Evolutionary conservation across 2,888 invertebrate genomes (phyloP).

Genomic region (Shargacucullia verbasci): DNA sequence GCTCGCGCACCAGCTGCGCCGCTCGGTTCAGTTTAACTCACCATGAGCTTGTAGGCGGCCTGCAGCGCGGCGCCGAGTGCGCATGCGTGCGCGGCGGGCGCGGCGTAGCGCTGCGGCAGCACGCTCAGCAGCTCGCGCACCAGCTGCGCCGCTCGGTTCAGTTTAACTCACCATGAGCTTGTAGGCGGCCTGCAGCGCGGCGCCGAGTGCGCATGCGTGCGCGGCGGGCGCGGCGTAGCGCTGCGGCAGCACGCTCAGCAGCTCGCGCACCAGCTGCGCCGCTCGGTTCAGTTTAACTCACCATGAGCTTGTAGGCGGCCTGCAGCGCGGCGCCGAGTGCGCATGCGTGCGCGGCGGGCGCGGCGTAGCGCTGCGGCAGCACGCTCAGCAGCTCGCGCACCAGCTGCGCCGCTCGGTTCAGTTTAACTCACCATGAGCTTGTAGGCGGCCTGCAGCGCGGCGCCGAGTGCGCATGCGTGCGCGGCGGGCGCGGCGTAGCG

Average conservation of each 20-base stretch:
- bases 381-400: no score
- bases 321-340: conserved; percentile 98
- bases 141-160: no score
- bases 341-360: conserved; percentile 92
- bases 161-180: no score
- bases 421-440: conserved; percentile 94
- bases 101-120: conserved; percentile 93
- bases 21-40: conserved; percentile 70
- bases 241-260: conserved; percentile 68
- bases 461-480: conserved; percentile 96
- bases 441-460: conserved; percentile 97
- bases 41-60: conserved; percentile 97
- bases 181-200: no score
- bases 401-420: no score
- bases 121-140: conserved; percentile 93
- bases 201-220: no score
- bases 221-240: no score
- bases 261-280: no score
- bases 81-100: conserved; percentile 92
- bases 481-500: conserved; percentile 92
- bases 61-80: conserved; percentile 98
- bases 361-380: conserved; percentile 88
- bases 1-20: no score
- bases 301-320: conserved; percentile 97
- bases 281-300: conserved; percentile 70